These are phyloP conservation scores for Clostera curtula DNA, from an alignment of 2,888 invertebrate genomes.

Conservation along the genomic window DNA sequence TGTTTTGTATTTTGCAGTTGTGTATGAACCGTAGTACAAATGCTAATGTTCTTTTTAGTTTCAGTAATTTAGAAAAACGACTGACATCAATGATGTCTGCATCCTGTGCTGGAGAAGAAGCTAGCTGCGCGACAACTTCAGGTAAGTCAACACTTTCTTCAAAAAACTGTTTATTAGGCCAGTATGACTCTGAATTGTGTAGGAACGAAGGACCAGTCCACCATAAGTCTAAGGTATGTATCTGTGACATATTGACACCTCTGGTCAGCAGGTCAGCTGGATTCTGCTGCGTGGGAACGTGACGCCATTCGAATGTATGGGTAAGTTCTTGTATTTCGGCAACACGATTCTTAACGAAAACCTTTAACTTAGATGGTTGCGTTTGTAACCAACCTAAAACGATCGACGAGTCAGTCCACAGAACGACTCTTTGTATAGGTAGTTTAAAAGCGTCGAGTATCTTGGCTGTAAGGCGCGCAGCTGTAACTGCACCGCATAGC, in stretches of 20 bases:
- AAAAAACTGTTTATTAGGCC: background rate
- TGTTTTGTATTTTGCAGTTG: background rate
- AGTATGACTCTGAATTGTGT: background rate
- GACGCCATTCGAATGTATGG: background rate
- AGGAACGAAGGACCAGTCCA: background rate
- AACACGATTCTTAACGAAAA: no score
- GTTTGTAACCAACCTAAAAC: background rate
- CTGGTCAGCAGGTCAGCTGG: background rate
- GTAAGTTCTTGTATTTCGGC: no score
- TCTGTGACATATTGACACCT: background rate
- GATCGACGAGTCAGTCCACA: background rate
- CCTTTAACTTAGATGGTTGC: background rate
- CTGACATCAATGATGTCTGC: background rate
- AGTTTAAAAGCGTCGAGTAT: background rate
- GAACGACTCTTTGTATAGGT: background rate
- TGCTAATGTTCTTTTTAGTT: background rate
- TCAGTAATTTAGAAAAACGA: background rate
- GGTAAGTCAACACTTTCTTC: background rate
- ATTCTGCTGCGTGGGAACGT: background rate
- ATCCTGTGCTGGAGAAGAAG: background rate
- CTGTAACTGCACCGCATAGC: background rate
- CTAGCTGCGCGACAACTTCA: background rate
- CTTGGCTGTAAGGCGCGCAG: background rate
- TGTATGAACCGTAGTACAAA: background rate
- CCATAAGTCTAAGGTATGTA: background rate